These are phyloP conservation scores for Leptinotarsa defecta DNA, from an alignment of 1,140 invertebrate genomes.

Conservation along the genomic window DNA sequence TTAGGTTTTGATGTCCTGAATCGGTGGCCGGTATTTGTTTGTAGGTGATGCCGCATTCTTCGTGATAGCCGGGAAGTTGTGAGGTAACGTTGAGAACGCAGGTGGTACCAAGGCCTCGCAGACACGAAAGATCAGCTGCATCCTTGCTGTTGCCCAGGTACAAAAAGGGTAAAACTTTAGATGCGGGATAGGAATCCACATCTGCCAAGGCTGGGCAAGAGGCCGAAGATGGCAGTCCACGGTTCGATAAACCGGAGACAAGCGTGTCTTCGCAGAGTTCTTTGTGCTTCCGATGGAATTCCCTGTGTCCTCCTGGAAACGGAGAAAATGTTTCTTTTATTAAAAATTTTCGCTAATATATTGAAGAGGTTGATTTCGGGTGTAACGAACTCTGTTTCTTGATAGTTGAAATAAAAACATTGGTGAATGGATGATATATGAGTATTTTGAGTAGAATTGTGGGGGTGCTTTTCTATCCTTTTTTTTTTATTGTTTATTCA, in stretches of 20 bases:
- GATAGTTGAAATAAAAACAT: no score
- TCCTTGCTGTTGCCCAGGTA: constrained; percentile 87
- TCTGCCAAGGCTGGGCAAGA: constrained; percentile 59
- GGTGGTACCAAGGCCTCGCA: constrained; percentile 70
- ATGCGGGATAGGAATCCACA: constrained; percentile 78
- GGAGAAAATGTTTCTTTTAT: neutral
- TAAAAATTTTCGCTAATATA: neutral
- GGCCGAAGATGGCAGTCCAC: constrained; percentile 51
- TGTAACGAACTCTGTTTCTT: no score
- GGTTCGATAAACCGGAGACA: constrained; percentile 53
- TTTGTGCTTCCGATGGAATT: constrained; percentile 68
- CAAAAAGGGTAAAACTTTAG: constrained; percentile 83
- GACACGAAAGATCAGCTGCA: constrained; percentile 73
- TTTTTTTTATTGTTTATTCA: no score
- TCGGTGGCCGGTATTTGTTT: constrained; percentile 84
- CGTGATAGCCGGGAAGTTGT: constrained; percentile 73
- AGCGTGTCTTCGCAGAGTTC: constrained; percentile 68
- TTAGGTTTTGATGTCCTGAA: constrained; percentile 86
- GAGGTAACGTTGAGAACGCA: constrained; percentile 85
- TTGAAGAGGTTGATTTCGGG: neutral
- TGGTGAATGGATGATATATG: no score
- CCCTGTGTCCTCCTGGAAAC: constrained; percentile 71
- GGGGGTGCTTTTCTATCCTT: no score
- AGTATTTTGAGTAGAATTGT: no score
- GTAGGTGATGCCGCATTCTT: constrained; percentile 74